phyloP scores from a whole-genome alignment of 37 sponge, comb jelly and placozoan species.

The Axinella damicornis region DNA sequence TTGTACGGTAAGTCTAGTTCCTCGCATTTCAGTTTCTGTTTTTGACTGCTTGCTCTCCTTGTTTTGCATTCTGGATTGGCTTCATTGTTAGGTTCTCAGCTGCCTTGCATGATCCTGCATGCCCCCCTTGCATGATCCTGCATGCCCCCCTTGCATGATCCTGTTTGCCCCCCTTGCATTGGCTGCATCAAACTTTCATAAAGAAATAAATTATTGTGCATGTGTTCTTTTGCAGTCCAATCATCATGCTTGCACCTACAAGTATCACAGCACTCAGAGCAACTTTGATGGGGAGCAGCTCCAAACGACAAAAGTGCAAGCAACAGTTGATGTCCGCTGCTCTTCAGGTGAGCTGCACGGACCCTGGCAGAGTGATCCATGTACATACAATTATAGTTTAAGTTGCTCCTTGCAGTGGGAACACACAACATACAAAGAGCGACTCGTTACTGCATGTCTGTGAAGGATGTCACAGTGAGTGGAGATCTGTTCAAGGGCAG shows the following conservation, averaged over 20 bases:
- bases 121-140: too few relatives aligned
- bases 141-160: too few relatives aligned
- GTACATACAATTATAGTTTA: neutral
- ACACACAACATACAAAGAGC: conserved; percentile 9
- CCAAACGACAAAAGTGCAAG: neutral
- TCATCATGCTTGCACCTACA: conserved; percentile 3
- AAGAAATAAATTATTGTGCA: neutral
- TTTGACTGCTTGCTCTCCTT: too few relatives aligned
- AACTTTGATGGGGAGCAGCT: conserved; percentile 24
- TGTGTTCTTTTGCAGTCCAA: neutral
- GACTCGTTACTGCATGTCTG: conserved; percentile 30
- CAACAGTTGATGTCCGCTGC: conserved; percentile 24
- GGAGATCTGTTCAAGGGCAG: neutral
- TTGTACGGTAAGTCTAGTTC: too few relatives aligned
- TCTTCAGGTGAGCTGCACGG: conserved; percentile 16
- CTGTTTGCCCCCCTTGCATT: too few relatives aligned
- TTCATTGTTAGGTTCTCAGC: too few relatives aligned
- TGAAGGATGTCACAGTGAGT: conserved; percentile 1
- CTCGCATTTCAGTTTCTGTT: too few relatives aligned
- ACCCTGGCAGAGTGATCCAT: neutral
- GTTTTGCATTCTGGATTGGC: too few relatives aligned
- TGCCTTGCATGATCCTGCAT: too few relatives aligned
- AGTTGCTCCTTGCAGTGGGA: conserved; percentile 25
- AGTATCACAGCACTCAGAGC: conserved; percentile 9
- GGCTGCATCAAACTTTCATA: too few relatives aligned